Conservation (phyloP, 2,113 vertebrate species). For the Actenoides lindsayi region DNA sequence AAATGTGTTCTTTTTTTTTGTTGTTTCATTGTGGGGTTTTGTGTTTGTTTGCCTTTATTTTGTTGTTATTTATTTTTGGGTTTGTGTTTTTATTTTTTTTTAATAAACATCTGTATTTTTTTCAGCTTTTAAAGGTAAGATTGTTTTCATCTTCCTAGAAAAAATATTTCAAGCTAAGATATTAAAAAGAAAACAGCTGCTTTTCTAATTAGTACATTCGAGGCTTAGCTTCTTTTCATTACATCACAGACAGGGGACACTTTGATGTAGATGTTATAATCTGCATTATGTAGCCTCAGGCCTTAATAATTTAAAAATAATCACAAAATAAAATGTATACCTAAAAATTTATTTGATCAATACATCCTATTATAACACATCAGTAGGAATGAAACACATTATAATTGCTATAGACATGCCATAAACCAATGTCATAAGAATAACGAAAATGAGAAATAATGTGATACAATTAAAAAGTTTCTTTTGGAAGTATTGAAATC, state of each 20-base stretch:
- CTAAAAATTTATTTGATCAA: background rate
- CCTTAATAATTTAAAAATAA: background rate
- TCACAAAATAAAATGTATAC: background rate
- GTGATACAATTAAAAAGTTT: background rate
- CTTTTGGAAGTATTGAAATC: background rate
- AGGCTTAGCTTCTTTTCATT: slow-evolving; percentile 33
- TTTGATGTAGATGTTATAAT: slow-evolving; percentile 15
- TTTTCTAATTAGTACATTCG: slow-evolving; percentile 35
- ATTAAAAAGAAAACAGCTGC: slow-evolving; percentile 22
- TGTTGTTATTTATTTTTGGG: background rate
- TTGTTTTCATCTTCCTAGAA: background rate
- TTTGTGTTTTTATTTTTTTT: background rate
- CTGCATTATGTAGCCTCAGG: background rate
- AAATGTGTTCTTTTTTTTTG: background rate
- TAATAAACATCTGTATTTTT: background rate
- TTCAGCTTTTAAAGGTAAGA: background rate
- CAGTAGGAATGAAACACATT: background rate
- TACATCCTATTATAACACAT: background rate
- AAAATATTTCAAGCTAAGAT: slow-evolving; percentile 16
- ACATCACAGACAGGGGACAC: background rate
- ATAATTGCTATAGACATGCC: background rate
- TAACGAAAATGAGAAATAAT: background rate
- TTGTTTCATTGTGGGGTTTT: background rate
- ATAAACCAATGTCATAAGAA: background rate
- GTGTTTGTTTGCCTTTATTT: background rate